These are phyloP conservation scores for Limnothrissa miodon DNA, from an alignment of 2,113 vertebrate genomes.

Conservation along the genomic window DNA sequence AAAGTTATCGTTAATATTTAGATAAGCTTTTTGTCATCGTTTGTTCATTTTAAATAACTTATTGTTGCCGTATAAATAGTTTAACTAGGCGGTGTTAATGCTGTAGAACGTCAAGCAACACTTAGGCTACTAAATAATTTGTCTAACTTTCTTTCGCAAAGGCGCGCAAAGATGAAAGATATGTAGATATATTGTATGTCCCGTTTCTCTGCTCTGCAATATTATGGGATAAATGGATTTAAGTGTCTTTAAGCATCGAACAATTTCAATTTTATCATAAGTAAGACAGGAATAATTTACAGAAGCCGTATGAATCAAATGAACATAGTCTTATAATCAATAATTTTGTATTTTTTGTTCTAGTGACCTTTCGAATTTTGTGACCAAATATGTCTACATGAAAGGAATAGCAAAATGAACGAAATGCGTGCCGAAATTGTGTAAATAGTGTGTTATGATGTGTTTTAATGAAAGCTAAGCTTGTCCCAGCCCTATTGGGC, in stretches of 20 bases:
- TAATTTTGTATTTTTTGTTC: background rate
- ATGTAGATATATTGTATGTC: too few relatives aligned
- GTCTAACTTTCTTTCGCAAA: background rate
- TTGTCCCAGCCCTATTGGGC: conserved; percentile 8
- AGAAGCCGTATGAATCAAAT: background rate
- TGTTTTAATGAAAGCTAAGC: background rate
- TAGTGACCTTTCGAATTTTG: background rate
- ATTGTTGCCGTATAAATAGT: background rate
- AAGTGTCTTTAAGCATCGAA: background rate
- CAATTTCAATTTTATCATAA: background rate
- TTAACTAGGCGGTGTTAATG: background rate
- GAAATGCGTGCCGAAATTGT: background rate
- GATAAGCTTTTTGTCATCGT: background rate
- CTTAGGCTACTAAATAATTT: background rate
- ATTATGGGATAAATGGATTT: background rate
- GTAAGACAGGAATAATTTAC: background rate
- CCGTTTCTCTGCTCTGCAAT: background rate
- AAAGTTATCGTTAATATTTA: background rate
- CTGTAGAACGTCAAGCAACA: background rate
- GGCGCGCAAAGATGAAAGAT: background rate
- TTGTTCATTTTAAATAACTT: background rate
- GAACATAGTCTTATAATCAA: background rate
- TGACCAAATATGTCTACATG: background rate
- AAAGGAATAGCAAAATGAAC: background rate
- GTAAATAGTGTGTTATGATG: background rate